phyloP scores from a whole-genome alignment of 2,888 invertebrate genomes.

The Ochropleura leucogaster region DNA sequence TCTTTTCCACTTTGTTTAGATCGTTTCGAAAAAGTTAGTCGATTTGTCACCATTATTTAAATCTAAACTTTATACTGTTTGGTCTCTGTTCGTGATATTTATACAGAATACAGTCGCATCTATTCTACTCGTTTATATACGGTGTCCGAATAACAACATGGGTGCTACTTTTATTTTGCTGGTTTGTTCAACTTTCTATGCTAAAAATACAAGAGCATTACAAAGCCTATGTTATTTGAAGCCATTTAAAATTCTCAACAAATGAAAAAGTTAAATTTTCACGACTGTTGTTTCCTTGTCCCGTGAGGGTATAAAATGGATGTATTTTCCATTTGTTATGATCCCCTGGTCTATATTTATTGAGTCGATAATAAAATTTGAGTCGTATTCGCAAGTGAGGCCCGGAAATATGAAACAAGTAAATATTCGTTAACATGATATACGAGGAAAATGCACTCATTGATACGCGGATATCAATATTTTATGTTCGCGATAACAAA shows the following conservation, averaged over 20 bases:
- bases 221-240: conserved; percentile 25
- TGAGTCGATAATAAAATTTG: conserved; percentile 61
- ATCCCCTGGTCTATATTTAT: conserved; percentile 56
- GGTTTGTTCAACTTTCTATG: conserved; percentile 9
- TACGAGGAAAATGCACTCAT: conserved; percentile 47
- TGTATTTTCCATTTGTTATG: conserved; percentile 42
- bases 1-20: conserved; percentile 52
- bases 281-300: conserved; percentile 38
- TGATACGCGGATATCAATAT: conserved; percentile 43
- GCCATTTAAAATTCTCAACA: conserved; percentile 47
- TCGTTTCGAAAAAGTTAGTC: conserved; percentile 52
- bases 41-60: conserved; percentile 62
- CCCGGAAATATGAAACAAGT: conserved; percentile 51
- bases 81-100: conserved; percentile 23
- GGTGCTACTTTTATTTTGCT: conserved; percentile 20
- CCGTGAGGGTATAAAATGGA: conserved; percentile 49
- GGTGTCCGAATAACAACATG: conserved; percentile 21
- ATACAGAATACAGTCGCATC: conserved; percentile 19
- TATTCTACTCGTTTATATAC: conserved; percentile 25
- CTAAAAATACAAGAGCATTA: conserved; percentile 18
- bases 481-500: conserved; percentile 56
- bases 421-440: conserved; percentile 60
- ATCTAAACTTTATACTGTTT: conserved; percentile 47
- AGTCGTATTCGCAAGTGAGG: conserved; percentile 34
- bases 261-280: conserved; percentile 48